These are phyloP conservation scores for Melitaea cinxia DNA, from an alignment of 1,140 invertebrate genomes.

Conservation along the genomic window DNA sequence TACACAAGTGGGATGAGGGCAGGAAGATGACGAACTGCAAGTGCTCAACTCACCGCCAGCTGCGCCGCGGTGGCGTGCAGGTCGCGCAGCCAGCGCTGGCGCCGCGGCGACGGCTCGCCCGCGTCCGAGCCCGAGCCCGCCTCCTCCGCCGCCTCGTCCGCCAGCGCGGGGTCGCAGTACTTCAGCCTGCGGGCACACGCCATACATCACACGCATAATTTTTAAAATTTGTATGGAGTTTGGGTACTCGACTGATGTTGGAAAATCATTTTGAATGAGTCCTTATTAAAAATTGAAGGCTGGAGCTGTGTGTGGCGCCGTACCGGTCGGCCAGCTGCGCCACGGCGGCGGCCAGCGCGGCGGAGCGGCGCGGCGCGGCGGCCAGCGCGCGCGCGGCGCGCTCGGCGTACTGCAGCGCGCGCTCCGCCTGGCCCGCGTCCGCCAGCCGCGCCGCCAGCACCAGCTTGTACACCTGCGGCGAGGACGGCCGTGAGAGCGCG, in stretches of 20 bases:
- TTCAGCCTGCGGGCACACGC: slow-evolving; percentile 82
- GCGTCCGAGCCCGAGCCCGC: slow-evolving; percentile 47
- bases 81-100: slow-evolving; percentile 82
- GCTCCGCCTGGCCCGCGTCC: slow-evolving; percentile 89
- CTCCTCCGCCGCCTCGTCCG: slow-evolving; percentile 43
- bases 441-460: slow-evolving; percentile 87
- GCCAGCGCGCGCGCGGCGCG: slow-evolving; percentile 86
- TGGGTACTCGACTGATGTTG: too few species aligned
- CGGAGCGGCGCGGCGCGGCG: slow-evolving; percentile 71
- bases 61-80: slow-evolving; percentile 43
- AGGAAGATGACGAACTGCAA: background rate
- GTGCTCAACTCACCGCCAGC: slow-evolving; percentile 29
- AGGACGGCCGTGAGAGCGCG: background rate
- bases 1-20: too few species aligned
- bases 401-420: slow-evolving; percentile 92
- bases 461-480: slow-evolving; percentile 88
- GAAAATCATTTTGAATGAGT: too few species aligned
- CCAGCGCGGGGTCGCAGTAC: slow-evolving; percentile 87
- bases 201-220: too few species aligned
- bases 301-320: too few species aligned
- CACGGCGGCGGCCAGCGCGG: slow-evolving; percentile 85
- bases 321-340: slow-evolving; percentile 84
- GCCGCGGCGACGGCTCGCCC: slow-evolving; percentile 50
- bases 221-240: too few species aligned
- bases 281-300: too few species aligned